Evolutionary conservation across 2,888 invertebrate species (phyloP).

Genomic region (Lasioglossum oenotherae): DNA sequence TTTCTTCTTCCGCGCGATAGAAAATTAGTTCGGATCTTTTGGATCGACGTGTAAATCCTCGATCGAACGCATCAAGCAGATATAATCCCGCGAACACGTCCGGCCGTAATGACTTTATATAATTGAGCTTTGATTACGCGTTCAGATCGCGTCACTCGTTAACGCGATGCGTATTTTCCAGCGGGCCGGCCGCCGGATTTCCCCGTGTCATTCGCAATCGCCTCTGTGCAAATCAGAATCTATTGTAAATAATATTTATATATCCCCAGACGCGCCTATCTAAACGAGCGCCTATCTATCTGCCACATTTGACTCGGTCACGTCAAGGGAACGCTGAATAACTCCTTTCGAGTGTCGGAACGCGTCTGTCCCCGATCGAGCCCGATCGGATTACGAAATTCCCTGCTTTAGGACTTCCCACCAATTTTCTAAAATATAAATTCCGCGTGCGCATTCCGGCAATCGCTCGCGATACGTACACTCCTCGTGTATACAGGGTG

Average conservation of each 20-base stretch:
- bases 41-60: not conserved
- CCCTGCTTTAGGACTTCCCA: not conserved
- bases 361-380: not conserved
- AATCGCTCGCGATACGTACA: not conserved
- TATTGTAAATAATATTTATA: constrained; percentile 4
- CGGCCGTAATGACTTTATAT: constrained; percentile 31
- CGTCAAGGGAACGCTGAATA: not conserved
- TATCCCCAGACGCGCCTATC: not conserved
- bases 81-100: not conserved
- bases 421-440: not conserved
- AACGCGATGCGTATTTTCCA: constrained; percentile 42
- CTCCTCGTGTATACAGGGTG: not conserved
- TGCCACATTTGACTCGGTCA: not conserved
- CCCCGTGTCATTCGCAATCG: constrained; percentile 16
- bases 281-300: not conserved
- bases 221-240: constrained; percentile 6
- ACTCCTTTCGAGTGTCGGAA: not conserved
- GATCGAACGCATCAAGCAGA: not conserved
- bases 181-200: constrained; percentile 9
- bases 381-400: not conserved
- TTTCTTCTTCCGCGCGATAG: not conserved
- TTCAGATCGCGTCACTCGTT: constrained; percentile 19
- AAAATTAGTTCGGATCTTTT: not conserved
- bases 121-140: constrained; percentile 49
- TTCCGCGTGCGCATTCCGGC: not conserved